Evolutionary conservation across 2,888 invertebrate genomes (phyloP).

Genomic region (Hyles lineata): DNA sequence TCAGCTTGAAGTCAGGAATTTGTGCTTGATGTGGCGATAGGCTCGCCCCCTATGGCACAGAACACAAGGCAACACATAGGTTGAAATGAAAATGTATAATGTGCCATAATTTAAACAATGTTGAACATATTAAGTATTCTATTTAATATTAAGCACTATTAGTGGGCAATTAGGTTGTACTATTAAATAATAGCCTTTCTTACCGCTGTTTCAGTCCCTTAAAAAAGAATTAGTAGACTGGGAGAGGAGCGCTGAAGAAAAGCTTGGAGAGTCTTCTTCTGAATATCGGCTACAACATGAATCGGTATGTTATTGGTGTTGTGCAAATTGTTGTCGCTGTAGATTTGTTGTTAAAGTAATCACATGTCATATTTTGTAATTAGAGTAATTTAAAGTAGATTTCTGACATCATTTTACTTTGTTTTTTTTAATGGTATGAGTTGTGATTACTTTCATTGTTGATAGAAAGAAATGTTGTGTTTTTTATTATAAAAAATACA

Average conservation of each 20-base stretch:
- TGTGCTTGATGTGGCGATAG: no score
- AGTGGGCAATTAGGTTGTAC: neutral
- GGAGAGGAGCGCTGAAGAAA: conserved; percentile 91
- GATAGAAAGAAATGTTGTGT: neutral
- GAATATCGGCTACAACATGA: conserved; percentile 94
- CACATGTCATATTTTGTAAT: conserved; percentile 34
- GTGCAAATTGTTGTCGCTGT: conserved; percentile 45
- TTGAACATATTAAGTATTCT: neutral
- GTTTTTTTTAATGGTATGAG: neutral
- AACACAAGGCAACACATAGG: no score
- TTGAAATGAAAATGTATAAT: no score
- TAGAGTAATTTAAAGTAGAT: neutral
- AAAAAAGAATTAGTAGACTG: conserved; percentile 94
- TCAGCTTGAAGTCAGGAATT: no score
- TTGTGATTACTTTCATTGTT: conserved; percentile 9
- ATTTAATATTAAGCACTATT: neutral
- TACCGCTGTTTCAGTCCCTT: conserved; percentile 88
- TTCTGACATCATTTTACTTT: neutral
- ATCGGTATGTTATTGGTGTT: conserved; percentile 87
- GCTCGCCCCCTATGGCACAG: no score
- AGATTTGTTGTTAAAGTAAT: conserved; percentile 42
- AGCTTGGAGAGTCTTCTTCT: conserved; percentile 90
- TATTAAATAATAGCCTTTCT: conserved; percentile 28
- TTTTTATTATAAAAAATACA: conserved; percentile 1
- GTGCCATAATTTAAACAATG: neutral